These are phyloP conservation scores for Oxyura jamaicensis DNA, from an alignment of 2,113 vertebrate species.

Conservation along the genomic window DNA sequence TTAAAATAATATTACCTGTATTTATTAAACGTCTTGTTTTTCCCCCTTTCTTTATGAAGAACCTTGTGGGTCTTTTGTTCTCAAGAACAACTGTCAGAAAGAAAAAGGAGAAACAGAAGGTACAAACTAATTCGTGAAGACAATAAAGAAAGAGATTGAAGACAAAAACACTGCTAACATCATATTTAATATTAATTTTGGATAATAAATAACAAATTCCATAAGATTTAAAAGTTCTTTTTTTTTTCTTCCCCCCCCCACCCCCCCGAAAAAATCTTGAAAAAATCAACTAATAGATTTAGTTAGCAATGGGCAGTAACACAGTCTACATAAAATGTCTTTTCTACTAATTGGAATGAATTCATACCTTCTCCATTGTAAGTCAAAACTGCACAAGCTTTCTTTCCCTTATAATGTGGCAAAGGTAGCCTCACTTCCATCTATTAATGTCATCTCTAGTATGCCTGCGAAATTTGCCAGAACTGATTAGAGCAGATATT, in stretches of 20 bases:
- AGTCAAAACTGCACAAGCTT: conserved; percentile 66
- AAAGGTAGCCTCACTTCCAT: conserved; percentile 79
- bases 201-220: background rate
- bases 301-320: background rate
- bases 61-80: background rate
- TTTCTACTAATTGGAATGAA: conserved; percentile 70
- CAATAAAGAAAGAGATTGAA: background rate
- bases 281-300: conserved; percentile 22
- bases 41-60: background rate
- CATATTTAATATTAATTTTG: background rate
- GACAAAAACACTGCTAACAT: background rate
- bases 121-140: background rate
- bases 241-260: background rate
- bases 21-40: background rate
- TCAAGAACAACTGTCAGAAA: background rate
- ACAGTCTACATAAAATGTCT: conserved; percentile 7
- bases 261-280: background rate
- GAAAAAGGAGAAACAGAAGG: background rate
- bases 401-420: conserved; percentile 68
- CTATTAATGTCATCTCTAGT: conserved; percentile 86
- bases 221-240: background rate
- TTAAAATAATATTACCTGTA: background rate
- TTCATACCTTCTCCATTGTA: conserved; percentile 61
- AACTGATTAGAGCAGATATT: conserved; percentile 99
- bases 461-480: conserved; percentile 93